Evolutionary conservation across 2,888 invertebrate species (phyloP).

Genomic region (Plagodis pulveraria): DNA sequence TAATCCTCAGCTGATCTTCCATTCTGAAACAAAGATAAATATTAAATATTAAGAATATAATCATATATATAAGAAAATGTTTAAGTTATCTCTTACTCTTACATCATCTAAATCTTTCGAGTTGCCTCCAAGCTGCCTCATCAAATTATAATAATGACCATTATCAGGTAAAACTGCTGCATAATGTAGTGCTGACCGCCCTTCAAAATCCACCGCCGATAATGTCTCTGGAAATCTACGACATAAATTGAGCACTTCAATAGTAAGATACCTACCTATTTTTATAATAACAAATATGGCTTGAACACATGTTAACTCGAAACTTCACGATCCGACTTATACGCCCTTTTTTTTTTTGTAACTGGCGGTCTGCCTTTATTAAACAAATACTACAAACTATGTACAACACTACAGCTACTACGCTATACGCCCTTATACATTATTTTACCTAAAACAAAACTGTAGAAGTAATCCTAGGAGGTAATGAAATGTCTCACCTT

Average conservation of each 20-base stretch:
- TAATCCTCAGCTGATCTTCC: conserved; percentile 93
- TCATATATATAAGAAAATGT: background rate
- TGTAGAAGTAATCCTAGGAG: too few relatives aligned
- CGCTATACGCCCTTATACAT: too few relatives aligned
- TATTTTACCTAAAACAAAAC: too few relatives aligned
- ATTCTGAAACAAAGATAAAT: conserved; percentile 77
- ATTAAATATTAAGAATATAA: background rate
- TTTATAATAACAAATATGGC: too few relatives aligned
- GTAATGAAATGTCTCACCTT: conserved; percentile 51
- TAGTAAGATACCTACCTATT: too few relatives aligned
- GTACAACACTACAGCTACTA: too few relatives aligned
- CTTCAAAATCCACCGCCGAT: conserved; percentile 91
- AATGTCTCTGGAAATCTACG: conserved; percentile 94
- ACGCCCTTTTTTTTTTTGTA: too few relatives aligned
- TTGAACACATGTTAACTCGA: too few relatives aligned
- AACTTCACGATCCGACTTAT: too few relatives aligned
- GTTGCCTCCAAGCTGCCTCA: conserved; percentile 94
- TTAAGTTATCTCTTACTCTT: conserved; percentile 41
- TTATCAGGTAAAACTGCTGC: conserved; percentile 94
- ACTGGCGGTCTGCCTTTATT: too few relatives aligned
- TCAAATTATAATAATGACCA: conserved; percentile 93
- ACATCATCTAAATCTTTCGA: conserved; percentile 93
- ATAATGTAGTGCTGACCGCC: conserved; percentile 95
- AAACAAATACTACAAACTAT: too few relatives aligned
- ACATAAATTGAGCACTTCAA: conserved; percentile 1